Conservation (phyloP, 2,113 vertebrate genomes). For the Hippopotamus amphibius region DNA sequence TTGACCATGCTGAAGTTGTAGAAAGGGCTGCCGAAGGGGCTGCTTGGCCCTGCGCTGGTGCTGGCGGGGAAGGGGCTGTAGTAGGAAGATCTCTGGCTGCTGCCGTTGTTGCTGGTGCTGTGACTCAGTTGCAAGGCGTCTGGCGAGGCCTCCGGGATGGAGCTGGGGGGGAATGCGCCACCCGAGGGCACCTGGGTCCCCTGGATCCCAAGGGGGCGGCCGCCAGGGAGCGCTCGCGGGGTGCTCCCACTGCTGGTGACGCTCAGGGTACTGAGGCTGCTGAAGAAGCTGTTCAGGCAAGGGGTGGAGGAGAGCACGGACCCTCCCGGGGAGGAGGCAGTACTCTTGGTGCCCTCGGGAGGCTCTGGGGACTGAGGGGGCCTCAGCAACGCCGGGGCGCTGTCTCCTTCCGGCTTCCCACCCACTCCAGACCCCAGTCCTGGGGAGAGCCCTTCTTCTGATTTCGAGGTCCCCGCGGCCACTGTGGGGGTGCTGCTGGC, state of each 20-base stretch:
- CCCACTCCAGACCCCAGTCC: constrained; percentile 69
- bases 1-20: constrained; percentile 97
- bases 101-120: background rate
- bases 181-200: constrained; percentile 87
- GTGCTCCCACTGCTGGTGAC: constrained; percentile 73
- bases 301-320: constrained; percentile 84
- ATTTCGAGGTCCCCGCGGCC: constrained; percentile 82
- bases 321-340: constrained; percentile 88
- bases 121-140: constrained; percentile 63
- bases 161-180: constrained; percentile 70
- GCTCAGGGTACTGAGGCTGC: constrained; percentile 92
- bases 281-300: constrained; percentile 96
- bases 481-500: constrained; percentile 78
- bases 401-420: constrained; percentile 87
- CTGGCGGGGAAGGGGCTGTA: constrained; percentile 92
- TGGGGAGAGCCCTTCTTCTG: constrained; percentile 87
- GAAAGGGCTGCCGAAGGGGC: constrained; percentile 94
- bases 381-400: constrained; percentile 88
- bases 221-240: constrained; percentile 81
- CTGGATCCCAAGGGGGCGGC: constrained; percentile 89
- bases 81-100: constrained; percentile 85
- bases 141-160: background rate
- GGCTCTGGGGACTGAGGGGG: constrained; percentile 91
- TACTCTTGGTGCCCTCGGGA: constrained; percentile 87
- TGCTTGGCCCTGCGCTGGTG: constrained; percentile 90